Conservation (phyloP, 2,113 vertebrate genomes). For the Laticauda laticaudata region DNA sequence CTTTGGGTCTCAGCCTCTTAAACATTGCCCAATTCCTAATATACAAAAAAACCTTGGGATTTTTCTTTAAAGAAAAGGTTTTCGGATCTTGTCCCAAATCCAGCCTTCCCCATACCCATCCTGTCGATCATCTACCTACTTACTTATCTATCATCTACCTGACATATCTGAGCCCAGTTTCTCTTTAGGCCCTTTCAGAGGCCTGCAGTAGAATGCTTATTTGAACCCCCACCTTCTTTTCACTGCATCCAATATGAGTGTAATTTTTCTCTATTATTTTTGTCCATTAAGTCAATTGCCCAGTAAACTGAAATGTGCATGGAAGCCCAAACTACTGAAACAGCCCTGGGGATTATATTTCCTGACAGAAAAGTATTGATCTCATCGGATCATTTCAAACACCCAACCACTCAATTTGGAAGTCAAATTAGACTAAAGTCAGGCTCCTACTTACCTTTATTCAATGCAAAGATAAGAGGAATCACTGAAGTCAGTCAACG, state of each 20-base stretch:
- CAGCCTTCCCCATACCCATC: not conserved
- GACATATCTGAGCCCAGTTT: not conserved
- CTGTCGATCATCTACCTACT: not conserved
- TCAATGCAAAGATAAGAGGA: not conserved
- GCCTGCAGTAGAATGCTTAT: not conserved
- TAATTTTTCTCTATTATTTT: not conserved
- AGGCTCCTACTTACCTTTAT: not conserved
- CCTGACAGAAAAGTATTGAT: not conserved
- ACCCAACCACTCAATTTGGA: not conserved
- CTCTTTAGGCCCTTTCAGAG: not conserved
- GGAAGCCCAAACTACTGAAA: not conserved
- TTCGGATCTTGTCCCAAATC: not conserved
- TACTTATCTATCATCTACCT: not conserved
- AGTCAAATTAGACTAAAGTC: not conserved
- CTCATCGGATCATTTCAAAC: not conserved
- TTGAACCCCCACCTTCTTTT: not conserved
- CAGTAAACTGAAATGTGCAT: not conserved
- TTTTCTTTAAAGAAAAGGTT: not conserved
- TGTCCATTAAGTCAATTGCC: not conserved
- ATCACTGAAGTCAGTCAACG: not conserved
- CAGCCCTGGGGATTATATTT: not conserved
- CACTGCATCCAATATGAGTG: not conserved
- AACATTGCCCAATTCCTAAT: not conserved
- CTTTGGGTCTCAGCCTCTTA: not conserved
- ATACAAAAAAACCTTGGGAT: not conserved